A percentile compares a stretch with the other conserved stretches of the same genome.
Evolutionary conservation across 2,888 invertebrate species (phyloP).

Genomic region (Acanthoscelides obtectus): DNA sequence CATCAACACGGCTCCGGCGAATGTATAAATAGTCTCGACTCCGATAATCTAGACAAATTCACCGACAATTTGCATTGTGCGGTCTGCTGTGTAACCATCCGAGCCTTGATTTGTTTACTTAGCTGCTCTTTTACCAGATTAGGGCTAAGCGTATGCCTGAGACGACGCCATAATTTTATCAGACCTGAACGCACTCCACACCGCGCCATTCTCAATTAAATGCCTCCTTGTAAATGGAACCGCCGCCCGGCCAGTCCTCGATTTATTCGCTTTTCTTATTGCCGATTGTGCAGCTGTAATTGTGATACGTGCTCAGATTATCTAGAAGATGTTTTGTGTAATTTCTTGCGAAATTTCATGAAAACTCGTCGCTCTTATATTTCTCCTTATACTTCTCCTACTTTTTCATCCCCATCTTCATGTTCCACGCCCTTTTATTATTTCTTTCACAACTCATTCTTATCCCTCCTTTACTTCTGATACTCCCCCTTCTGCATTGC

Average conservation of each 20-base stretch:
- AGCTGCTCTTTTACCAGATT: constrained; percentile 43
- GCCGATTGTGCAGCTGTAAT: constrained; percentile 34
- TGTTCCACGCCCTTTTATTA: too few species aligned
- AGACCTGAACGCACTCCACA: constrained; percentile 26
- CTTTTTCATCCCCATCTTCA: too few species aligned
- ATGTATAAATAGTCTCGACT: constrained; percentile 26
- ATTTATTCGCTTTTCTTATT: constrained; percentile 33
- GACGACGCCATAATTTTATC: constrained; percentile 41
- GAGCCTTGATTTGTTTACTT: constrained; percentile 45
- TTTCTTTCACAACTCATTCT: too few species aligned
- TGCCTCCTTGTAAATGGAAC: constrained; percentile 24
- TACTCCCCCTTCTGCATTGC: too few species aligned
- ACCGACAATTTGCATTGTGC: constrained; percentile 49
- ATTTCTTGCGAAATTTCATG: too few species aligned
- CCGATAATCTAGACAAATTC: constrained; percentile 49
- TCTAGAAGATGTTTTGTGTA: constrained; percentile 23
- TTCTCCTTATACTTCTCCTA: too few species aligned
- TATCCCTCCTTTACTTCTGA: too few species aligned
- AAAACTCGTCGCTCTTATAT: too few species aligned
- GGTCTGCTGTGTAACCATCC: constrained; percentile 38
- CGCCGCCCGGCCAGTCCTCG: neutral
- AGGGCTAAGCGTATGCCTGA: constrained; percentile 42
- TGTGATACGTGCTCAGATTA: constrained; percentile 34
- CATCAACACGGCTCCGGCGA: constrained; percentile 20
- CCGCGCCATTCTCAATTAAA: constrained; percentile 42